Percentiles rank a stretch among this genome's conserved stretches.
phyloP scores from a whole-genome alignment of 2,888 invertebrate genomes.

The Mylabris sibirica region DNA sequence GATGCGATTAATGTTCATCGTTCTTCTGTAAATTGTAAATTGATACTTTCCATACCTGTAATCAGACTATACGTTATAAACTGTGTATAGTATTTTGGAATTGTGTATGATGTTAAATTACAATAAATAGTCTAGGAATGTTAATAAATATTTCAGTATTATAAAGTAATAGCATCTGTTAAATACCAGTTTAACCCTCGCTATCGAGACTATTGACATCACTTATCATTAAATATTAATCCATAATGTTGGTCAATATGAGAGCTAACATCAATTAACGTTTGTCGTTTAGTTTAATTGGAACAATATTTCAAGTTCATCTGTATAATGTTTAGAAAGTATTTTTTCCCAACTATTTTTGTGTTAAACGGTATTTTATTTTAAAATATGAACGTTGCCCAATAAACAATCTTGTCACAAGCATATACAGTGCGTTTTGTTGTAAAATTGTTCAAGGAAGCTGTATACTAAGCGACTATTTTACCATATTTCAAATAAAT shows the following conservation, averaged over 20 bases:
- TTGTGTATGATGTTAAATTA: conserved; percentile 20
- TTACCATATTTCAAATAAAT: conserved; percentile 11
- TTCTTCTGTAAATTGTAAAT: conserved; percentile 8
- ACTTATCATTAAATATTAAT: conserved; percentile 61
- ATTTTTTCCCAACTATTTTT: too few relatives aligned
- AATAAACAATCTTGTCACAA: background rate
- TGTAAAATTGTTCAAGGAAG: conserved; percentile 7
- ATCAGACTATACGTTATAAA: background rate
- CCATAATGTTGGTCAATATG: conserved; percentile 54
- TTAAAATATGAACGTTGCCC: background rate
- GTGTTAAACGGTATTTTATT: background rate
- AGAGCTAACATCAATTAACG: conserved; percentile 58
- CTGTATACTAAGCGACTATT: background rate
- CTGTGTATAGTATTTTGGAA: conserved; percentile 4
- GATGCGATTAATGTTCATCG: background rate
- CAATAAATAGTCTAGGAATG: conserved; percentile 18
- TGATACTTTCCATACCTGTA: conserved; percentile 9
- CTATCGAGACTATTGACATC: conserved; percentile 56
- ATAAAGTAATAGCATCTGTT: conserved; percentile 55
- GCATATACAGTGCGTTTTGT: background rate
- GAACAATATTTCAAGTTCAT: conserved; percentile 51
- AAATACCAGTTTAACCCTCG: conserved; percentile 56
- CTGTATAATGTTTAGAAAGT: background rate
- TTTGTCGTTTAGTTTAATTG: conserved; percentile 58
- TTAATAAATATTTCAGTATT: conserved; percentile 45